phyloP scores from a whole-genome alignment of 2,888 invertebrate species.

The Hymenopus coronatus region DNA sequence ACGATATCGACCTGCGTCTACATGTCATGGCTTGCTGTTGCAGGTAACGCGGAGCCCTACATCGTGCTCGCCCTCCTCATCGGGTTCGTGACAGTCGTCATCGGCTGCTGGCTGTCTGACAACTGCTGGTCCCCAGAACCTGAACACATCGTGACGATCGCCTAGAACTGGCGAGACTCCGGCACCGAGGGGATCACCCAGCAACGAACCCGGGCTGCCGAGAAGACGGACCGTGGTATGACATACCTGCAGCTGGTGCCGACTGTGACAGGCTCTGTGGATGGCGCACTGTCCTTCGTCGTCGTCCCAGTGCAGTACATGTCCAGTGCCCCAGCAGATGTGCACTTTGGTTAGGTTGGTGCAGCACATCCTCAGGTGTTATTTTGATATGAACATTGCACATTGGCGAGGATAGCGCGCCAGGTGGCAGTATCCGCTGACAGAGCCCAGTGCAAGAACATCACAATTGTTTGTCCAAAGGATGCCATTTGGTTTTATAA shows the following conservation, averaged over 20 bases:
- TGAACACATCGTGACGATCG: slow-evolving; percentile 62
- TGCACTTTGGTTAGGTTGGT: neutral
- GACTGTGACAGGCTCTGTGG: neutral
- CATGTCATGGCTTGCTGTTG: too few relatives aligned
- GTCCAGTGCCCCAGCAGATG: too few relatives aligned
- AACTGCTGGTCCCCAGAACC: slow-evolving; percentile 77
- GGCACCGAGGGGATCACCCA: neutral
- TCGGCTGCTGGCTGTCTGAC: slow-evolving; percentile 74
- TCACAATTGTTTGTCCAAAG: too few relatives aligned
- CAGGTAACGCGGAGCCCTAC: slow-evolving; percentile 73
- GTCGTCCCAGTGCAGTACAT: neutral
- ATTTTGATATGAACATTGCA: too few relatives aligned
- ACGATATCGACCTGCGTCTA: neutral
- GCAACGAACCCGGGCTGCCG: neutral
- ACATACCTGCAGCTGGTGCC: neutral
- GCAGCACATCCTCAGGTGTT: too few relatives aligned
- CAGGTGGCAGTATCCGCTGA: too few relatives aligned
- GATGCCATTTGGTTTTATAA: too few relatives aligned
- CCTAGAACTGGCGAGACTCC: slow-evolving; percentile 50
- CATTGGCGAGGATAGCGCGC: too few relatives aligned
- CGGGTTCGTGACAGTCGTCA: slow-evolving; percentile 69
- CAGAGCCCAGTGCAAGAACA: too few relatives aligned
- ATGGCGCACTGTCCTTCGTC: neutral
- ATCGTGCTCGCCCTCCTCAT: slow-evolving; percentile 70
- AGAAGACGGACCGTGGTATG: neutral